Evolutionary conservation across 2,797 vertebrate species (phyloP).

Genomic region (Crypturellus tataupa): DNA sequence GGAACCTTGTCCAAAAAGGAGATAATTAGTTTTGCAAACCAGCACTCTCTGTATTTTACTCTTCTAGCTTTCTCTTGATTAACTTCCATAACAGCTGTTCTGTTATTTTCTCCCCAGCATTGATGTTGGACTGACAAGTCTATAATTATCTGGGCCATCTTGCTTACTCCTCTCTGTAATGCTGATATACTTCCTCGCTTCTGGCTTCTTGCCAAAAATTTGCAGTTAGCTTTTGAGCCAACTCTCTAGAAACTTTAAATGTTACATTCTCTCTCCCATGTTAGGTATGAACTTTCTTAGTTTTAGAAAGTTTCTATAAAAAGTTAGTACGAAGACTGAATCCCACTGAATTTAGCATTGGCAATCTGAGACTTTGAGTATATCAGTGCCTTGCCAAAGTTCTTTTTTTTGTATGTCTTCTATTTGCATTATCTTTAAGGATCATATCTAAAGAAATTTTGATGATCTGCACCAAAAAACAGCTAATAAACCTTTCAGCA

Average conservation of each 20-base stretch:
- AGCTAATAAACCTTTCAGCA: accelerated
- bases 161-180: not conserved
- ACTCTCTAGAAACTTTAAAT: not conserved
- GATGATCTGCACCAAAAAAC: not conserved
- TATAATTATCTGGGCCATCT: slow-evolving; percentile 1
- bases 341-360: not conserved
- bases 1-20: not conserved
- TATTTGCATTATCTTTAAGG: not conserved
- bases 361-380: not conserved
- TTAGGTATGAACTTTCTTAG: not conserved
- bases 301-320: not conserved
- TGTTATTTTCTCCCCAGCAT: not conserved
- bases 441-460: accelerated
- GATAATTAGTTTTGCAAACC: slow-evolving; percentile 7
- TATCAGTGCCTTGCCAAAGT: not conserved
- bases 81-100: slow-evolving; percentile 6
- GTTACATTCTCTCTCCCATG: not conserved
- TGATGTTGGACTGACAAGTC: not conserved
- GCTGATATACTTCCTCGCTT: not conserved
- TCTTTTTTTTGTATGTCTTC: not conserved
- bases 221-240: not conserved
- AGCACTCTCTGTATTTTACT: not conserved
- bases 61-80: slow-evolving; percentile 1
- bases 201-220: not conserved
- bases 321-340: accelerated